Percentiles rank a stretch among this genome's conserved stretches.
Evolutionary conservation across 1,140 invertebrate species (phyloP).

Genomic region (Eriocheir sinensis): DNA sequence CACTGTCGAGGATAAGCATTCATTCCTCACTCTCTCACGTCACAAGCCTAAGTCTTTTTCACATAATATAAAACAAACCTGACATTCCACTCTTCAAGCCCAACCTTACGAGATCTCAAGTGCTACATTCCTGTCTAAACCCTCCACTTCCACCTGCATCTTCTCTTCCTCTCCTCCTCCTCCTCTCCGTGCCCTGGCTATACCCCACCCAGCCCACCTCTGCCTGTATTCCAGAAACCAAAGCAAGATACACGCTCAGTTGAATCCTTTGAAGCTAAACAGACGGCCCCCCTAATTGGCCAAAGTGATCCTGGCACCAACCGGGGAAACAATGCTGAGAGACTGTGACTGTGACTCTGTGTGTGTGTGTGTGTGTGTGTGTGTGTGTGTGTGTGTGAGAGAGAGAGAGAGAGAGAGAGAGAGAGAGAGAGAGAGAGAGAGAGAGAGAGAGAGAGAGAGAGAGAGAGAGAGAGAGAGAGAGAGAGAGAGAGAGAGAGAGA

Average conservation of each 20-base stretch:
- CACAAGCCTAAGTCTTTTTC: no score
- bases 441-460: no score
- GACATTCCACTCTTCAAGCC: background rate
- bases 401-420: background rate
- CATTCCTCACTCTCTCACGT: no score
- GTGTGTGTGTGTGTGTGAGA: background rate
- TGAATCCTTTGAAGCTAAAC: background rate
- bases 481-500: no score
- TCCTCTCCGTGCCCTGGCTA: background rate
- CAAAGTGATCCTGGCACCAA: background rate
- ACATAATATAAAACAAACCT: no score
- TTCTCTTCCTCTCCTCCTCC: background rate
- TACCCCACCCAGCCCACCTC: no score
- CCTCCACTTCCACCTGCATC: no score
- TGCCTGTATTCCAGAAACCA: background rate
- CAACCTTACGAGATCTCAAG: background rate
- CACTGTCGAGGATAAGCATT: no score
- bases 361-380: constrained; percentile 46
- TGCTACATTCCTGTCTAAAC: no score
- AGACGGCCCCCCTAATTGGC: background rate
- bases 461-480: no score
- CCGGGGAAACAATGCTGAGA: background rate
- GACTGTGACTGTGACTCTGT: constrained; percentile 38
- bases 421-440: no score
- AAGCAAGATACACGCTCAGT: background rate